A percentile compares a stretch with the other conserved stretches of the same genome.
phyloP scores from a whole-genome alignment of 2,113 vertebrate species.

The Bombycilla garrulus region DNA sequence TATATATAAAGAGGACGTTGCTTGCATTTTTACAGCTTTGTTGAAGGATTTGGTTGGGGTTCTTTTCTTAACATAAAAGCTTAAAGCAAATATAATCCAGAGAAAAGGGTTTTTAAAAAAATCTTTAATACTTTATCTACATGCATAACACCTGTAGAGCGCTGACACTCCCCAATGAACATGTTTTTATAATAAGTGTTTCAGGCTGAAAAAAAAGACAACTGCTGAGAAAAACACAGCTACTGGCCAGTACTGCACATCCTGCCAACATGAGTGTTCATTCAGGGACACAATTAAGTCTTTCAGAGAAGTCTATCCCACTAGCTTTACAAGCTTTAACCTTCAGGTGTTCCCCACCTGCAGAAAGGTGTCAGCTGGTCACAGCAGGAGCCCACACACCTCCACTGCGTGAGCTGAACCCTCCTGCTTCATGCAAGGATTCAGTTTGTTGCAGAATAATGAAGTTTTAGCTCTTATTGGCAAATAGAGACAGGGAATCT shows the following conservation, averaged over 20 bases:
- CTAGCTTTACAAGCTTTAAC: background rate
- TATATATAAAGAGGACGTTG: background rate
- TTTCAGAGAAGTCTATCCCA: background rate
- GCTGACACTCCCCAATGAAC: background rate
- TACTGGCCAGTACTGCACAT: background rate
- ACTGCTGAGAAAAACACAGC: background rate
- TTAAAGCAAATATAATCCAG: constrained; percentile 16
- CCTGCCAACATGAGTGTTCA: background rate
- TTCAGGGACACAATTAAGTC: background rate
- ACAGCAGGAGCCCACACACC: background rate
- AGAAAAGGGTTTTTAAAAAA: background rate
- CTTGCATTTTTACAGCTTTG: constrained; percentile 9
- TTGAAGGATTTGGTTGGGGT: background rate
- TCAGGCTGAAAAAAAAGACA: background rate
- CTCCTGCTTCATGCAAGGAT: rapidly evolving
- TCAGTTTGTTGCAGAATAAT: background rate
- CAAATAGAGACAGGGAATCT: background rate
- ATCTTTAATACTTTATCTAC: background rate
- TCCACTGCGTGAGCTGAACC: rapidly evolving
- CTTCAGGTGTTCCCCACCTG: background rate
- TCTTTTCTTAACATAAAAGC: background rate
- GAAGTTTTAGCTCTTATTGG: background rate
- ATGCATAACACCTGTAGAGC: background rate
- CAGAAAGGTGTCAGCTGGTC: background rate
- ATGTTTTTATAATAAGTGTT: background rate